Conservation (phyloP, 1,140 invertebrate species). For the Zeugodacus cucurbitae region DNA sequence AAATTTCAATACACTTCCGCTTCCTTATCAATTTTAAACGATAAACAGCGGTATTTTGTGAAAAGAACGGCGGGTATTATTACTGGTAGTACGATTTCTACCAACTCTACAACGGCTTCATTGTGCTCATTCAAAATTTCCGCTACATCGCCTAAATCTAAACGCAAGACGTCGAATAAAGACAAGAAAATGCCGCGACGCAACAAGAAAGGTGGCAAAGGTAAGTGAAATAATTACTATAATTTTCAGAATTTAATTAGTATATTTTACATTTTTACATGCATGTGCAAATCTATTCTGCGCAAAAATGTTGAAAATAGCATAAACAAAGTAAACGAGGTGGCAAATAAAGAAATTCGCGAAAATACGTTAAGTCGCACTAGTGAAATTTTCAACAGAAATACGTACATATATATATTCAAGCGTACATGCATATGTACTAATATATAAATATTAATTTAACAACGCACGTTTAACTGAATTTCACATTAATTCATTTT, state of each 20-base stretch:
- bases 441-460: background rate
- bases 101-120: conserved; percentile 25
- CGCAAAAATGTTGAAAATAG: background rate
- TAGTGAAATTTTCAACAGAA: background rate
- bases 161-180: conserved; percentile 41
- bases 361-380: background rate
- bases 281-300: background rate
- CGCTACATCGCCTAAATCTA: conserved; percentile 35
- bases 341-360: background rate
- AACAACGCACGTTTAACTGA: too few species aligned
- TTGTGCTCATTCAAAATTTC: conserved; percentile 44
- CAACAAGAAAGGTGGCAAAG: conserved; percentile 63
- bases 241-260: background rate
- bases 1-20: background rate
- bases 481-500: too few species aligned
- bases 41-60: background rate
- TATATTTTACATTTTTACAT: background rate
- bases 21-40: background rate
- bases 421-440: background rate
- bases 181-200: conserved; percentile 58
- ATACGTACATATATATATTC: background rate
- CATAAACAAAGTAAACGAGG: background rate
- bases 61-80: background rate
- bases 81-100: background rate
- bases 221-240: conserved; percentile 50